Base-by-base conservation (phyloP, 2,113 vertebrate genomes). In the Menidia beryllina region DNA sequence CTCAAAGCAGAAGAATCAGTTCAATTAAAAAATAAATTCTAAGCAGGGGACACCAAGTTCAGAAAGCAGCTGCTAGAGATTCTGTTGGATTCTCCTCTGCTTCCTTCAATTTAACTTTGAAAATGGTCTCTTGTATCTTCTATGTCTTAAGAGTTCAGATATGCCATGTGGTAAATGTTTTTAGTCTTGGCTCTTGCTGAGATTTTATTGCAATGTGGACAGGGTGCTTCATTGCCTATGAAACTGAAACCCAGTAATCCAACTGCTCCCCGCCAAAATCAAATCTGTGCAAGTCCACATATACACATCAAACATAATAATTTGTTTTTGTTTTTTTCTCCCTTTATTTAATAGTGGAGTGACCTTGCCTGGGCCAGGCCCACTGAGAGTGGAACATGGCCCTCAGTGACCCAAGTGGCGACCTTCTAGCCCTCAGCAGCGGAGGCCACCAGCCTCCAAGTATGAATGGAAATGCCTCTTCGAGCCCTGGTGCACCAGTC, bases 371-470 rank as follows among this genome's bases (percentile, higher is more conserved):
- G 61, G 55, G 39, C 45, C 67, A 57, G 65, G 66, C 70, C 79
- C 2, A 8, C 43, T 1, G 81, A 69, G 69, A 81, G 69, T 66
- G 39, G 71, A 87, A 58, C 66, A 92, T 94, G 93, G 90, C 91
- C 77, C 82, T 92, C 75, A 91, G 77, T 5, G 84, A 91, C 9
- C 59, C 77, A 1, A 58, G 72, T 5, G 11, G 52, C 0, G 82
- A 91, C 75, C 80, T 70, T 27, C 56, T 75, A 27, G 69, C 84
- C 62, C 72, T 87, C 39, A 55, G 82, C 78, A 88, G 72, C 0
- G 73, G 77, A 39, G 67, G 82, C 3, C 79, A 75, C 64, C 77
- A 55, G 62, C 53, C 72, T 66, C 73, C 73, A 0, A 14, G 49
- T 3, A 25, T 64, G 56, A 78, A 20, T 7, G 61, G 58, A 53